phyloP scores from a whole-genome alignment of 2,113 vertebrate genomes.

The Rhynchomys soricoides region DNA sequence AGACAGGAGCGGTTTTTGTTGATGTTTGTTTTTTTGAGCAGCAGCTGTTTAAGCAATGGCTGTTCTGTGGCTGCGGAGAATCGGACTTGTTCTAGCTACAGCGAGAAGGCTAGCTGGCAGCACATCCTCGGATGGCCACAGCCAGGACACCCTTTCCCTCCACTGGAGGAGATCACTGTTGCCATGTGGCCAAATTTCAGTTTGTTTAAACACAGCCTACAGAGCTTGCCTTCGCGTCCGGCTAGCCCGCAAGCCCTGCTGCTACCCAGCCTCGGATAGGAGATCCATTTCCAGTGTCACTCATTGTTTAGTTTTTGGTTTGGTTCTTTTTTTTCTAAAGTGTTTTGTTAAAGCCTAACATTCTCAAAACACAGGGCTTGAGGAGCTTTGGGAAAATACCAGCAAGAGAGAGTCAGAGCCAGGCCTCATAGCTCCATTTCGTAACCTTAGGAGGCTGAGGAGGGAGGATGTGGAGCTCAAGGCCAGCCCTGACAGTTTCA shows the following conservation, averaged over 20 bases:
- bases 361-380: not conserved
- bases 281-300: not conserved
- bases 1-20: not conserved
- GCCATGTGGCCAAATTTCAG: not conserved
- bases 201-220: accelerated
- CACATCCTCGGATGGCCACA: not conserved
- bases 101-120: not conserved
- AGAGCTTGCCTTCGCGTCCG: not conserved
- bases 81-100: not conserved
- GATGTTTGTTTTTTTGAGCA: not conserved
- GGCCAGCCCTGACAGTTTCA: not conserved
- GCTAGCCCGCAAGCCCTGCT: not conserved
- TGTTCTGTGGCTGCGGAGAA: not conserved
- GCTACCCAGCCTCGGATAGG: not conserved
- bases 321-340: not conserved
- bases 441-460: not conserved
- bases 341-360: not conserved
- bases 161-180: accelerated
- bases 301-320: not conserved
- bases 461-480: not conserved
- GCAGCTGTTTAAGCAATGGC: not conserved
- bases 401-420: not conserved
- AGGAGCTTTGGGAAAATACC: not conserved
- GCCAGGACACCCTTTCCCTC: not conserved
- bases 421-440: not conserved